phyloP scores from a whole-genome alignment of 2,113 vertebrate genomes.

The human region GRCh38 chr12:70030001-70030500 shows the following conservation, averaged over 20 bases:
- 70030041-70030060: not conserved
- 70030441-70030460: not conserved
- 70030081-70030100: not conserved
- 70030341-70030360: not conserved
- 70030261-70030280: no score
- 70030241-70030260: not conserved
- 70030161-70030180: not conserved
- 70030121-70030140: no score
- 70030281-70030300: no score
- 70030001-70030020: not conserved
- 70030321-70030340: not conserved
- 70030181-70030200: not conserved
- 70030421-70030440: not conserved
- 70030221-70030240: not conserved
- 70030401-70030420: not conserved
- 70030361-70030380: not conserved
- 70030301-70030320: not conserved
- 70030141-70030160: not conserved
- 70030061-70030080: not conserved
- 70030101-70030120: not conserved
- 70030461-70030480: conserved; percentile 9
- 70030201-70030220: not conserved
- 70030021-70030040: not conserved
- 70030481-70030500: not conserved
- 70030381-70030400: not conserved